Evolutionary conservation across 2,888 invertebrate genomes (phyloP), one percentile per base, ranked within the genome.

Genomic region (Augochlorella aurata): DNA sequence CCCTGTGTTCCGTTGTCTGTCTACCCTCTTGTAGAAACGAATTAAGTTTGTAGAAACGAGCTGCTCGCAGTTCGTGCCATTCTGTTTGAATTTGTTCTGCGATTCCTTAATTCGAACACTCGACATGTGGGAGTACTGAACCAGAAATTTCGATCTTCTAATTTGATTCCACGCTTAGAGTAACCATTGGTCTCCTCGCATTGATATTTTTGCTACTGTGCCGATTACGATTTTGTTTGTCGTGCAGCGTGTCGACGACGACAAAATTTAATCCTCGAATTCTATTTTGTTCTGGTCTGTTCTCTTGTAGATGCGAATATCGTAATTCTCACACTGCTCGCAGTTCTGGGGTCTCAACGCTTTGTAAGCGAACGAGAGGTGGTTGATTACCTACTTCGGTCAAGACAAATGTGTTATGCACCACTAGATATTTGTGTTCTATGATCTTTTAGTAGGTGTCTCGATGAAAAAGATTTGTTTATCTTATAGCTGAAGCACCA

Each of bases 401-500:
- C 58, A 14, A 58, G 24, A 14, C 21, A 24, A 58, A 21, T 58
- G 58, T 58, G 58, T 24, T 24, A 58, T 14, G 58, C 58, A 24
- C 58, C 58, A 14, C 58, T 58, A 58, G 58, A 58, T 58, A 58
- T 58, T 24, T 58, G 58, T 58, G 50, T 61, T 3, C 61, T 58
- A 14, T 7, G 58, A 24, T 58, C 24, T 18, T 18, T 18, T 1
- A 8, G 16, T 29, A 29, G 24, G 18, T 3, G 18, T 24, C 8
- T 61, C 16, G 29, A 61, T 18, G n/a, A n/a, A 63, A 18, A 9
- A 18, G 45, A 47, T 50, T 16, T 12, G 0, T 67, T 47, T 50
- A 5, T 61, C 49, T 21, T 2, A 69, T 14, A 95, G 95, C 91
- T 96, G 67, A 96, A 95, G 92, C 94, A 94, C 85, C 95, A 96